A percentile compares a stretch with the other conserved stretches of the same genome.
Conservation (phyloP, 2,797 vertebrate species). For the Eidolon dupreanum region DNA sequence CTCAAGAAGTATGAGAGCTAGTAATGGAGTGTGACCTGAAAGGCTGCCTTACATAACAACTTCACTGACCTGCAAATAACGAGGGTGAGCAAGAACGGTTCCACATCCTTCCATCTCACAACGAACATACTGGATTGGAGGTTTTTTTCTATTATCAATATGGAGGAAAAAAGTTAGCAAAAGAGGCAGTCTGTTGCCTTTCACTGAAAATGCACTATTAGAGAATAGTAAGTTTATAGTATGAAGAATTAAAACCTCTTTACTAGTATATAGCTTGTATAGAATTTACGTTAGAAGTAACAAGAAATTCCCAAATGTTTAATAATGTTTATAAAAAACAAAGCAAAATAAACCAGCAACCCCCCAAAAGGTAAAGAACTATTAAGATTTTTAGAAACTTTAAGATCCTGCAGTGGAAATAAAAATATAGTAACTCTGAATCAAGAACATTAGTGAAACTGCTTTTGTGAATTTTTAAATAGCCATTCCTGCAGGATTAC, state of each 20-base stretch:
- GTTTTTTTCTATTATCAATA: constrained; percentile 92
- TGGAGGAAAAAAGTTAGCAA: not conserved
- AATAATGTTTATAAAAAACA: not conserved
- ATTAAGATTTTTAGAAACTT: not conserved
- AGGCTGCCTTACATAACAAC: not conserved
- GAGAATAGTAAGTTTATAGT: not conserved
- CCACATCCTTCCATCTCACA: constrained; percentile 99
- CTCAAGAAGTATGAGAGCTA: not conserved
- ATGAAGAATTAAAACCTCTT: not conserved
- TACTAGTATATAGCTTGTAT: not conserved
- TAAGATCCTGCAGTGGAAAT: not conserved
- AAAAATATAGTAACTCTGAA: not conserved
- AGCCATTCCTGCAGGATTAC: not conserved
- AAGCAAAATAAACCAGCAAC: not conserved
- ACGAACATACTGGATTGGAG: constrained; percentile 97
- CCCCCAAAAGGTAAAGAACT: not conserved
- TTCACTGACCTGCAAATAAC: constrained; percentile 94
- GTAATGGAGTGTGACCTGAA: not conserved
- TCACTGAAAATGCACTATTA: not conserved
- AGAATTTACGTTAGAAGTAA: constrained; percentile 27
- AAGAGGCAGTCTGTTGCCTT: not conserved
- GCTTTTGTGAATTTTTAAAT: not conserved
- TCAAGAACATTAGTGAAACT: not conserved
- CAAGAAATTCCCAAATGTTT: not conserved
- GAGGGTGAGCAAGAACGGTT: constrained; percentile 96